phyloP scores from a whole-genome alignment of 1,140 invertebrate genomes.

The Ericerus pela region DNA sequence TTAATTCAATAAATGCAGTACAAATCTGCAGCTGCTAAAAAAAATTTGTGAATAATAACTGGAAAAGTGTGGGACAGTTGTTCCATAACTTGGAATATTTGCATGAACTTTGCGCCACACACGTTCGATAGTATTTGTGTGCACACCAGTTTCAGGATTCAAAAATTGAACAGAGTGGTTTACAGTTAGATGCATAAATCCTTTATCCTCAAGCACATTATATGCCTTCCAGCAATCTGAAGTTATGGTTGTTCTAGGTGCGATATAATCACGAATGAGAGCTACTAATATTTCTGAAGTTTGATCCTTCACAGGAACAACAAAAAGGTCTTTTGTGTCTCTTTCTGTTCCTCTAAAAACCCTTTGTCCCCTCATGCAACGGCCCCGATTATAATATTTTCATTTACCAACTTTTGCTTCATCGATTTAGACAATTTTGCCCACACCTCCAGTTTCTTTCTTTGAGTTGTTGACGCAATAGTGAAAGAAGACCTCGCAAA shows the following conservation, averaged over 20 bases:
- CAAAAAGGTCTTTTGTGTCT: not conserved
- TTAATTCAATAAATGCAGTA: too few relatives aligned
- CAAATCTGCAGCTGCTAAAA: too few relatives aligned
- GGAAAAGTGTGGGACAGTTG: too few relatives aligned
- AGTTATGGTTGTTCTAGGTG: not conserved
- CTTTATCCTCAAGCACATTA: conserved; percentile 10
- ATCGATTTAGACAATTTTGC: too few relatives aligned
- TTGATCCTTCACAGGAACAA: not conserved
- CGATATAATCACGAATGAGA: not conserved
- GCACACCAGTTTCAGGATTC: conserved; percentile 19
- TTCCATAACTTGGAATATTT: not conserved
- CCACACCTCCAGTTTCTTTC: too few relatives aligned
- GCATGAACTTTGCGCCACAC: not conserved
- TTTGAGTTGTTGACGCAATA: too few relatives aligned
- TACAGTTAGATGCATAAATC: conserved; percentile 21
- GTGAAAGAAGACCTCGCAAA: too few relatives aligned
- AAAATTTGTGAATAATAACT: too few relatives aligned
- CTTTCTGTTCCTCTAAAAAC: not conserved
- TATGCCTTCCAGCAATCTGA: conserved; percentile 5
- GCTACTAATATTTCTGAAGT: not conserved
- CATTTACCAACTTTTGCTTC: too few relatives aligned
- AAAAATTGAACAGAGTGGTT: conserved; percentile 22
- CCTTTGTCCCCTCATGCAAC: not conserved
- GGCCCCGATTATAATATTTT: too few relatives aligned
- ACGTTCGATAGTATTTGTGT: conserved; percentile 13